phyloP scores from a whole-genome alignment of 1,140 invertebrate genomes.

The Lithobius niger region DNA sequence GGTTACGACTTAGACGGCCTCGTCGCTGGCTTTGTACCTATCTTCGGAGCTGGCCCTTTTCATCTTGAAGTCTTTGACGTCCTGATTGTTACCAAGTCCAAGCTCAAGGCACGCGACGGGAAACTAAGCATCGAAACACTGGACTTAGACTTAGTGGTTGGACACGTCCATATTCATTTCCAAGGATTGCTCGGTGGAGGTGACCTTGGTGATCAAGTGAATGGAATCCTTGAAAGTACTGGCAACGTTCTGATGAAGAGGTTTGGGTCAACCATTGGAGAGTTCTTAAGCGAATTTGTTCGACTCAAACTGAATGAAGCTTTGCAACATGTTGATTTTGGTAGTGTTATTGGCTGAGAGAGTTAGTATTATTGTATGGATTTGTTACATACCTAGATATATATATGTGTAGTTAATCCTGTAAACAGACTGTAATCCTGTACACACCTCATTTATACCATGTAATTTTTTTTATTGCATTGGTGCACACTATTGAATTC shows the following conservation, averaged over 20 bases:
- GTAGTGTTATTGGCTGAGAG: background rate
- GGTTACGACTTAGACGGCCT: constrained; percentile 11
- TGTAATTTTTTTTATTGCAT: too few relatives aligned
- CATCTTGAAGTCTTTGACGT: constrained; percentile 11
- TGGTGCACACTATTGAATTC: too few relatives aligned
- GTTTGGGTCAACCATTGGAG: background rate
- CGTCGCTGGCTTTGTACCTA: constrained; percentile 8
- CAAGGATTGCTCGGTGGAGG: constrained; percentile 17
- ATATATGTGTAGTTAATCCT: too few relatives aligned
- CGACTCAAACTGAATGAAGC: background rate
- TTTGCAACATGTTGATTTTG: background rate
- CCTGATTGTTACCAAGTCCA: background rate
- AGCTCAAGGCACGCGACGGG: constrained; percentile 1
- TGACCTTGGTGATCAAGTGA: constrained; percentile 14
- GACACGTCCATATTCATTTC: constrained; percentile 10
- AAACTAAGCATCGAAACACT: constrained; percentile 12
- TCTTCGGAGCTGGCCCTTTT: constrained; percentile 17
- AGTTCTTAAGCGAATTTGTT: background rate
- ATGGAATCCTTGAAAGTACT: background rate
- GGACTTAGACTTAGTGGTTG: constrained; percentile 6
- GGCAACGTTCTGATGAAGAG: background rate
- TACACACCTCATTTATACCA: too few relatives aligned
- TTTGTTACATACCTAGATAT: too few relatives aligned
- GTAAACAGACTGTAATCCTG: too few relatives aligned
- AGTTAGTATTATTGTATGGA: too few relatives aligned